Conservation (phyloP, 2,797 vertebrate species). For the Mycteria americana region DNA sequence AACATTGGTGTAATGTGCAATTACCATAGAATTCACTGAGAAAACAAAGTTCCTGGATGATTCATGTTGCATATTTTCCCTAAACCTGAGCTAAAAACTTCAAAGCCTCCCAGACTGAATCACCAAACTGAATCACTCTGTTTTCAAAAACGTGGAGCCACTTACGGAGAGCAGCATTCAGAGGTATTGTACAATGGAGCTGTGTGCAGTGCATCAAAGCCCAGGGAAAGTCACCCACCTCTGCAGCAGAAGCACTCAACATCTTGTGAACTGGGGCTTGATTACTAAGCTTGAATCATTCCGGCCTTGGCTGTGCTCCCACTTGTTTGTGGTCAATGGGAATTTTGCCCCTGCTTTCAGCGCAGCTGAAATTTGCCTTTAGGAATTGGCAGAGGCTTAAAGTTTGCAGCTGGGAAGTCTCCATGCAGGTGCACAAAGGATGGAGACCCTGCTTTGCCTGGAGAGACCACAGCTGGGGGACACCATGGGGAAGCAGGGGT, state of each 20-base stretch:
- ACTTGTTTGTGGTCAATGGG: not conserved
- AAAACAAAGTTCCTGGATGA: conserved; percentile 26
- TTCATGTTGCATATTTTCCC: not conserved
- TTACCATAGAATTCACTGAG: not conserved
- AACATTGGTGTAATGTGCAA: not conserved
- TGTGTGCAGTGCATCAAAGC: not conserved
- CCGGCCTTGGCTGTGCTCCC: not conserved
- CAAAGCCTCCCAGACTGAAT: conserved; percentile 14
- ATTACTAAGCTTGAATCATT: not conserved
- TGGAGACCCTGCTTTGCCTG: not conserved
- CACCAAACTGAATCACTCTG: not conserved
- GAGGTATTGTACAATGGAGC: not conserved
- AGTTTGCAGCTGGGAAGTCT: not conserved
- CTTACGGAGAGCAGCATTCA: not conserved
- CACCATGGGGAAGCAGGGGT: not conserved
- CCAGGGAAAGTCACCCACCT: not conserved
- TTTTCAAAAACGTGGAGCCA: not conserved
- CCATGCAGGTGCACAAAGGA: not conserved
- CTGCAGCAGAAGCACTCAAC: not conserved
- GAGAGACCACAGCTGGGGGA: not conserved
- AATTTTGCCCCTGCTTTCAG: not conserved
- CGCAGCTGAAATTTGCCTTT: not conserved
- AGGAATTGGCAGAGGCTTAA: not conserved
- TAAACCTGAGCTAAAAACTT: conserved; percentile 31
- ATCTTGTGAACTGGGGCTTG: not conserved